Evolutionary conservation across 2,797 vertebrate genomes (phyloP), one percentile per base, ranked within the genome.

Genomic region (Sternarchorhynchus goeldii): DNA sequence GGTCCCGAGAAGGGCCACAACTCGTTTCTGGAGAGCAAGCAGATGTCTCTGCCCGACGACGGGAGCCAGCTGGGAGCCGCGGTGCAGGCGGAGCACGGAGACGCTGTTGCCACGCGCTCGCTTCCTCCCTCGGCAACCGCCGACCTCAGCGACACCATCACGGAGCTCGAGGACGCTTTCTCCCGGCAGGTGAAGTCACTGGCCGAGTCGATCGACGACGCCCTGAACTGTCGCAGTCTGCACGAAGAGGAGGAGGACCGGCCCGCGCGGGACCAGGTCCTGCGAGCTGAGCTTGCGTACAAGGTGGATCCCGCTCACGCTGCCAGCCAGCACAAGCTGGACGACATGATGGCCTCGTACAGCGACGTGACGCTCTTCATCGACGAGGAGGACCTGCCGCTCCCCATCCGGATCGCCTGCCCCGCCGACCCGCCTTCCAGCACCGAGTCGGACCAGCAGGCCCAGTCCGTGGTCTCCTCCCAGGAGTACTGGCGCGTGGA

Each of bases 361-460:
- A 96, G 96, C 0, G 96, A 98, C 0, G 97, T 99, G 68, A 98
- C 97, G 0, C 91, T 99, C 78, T 98, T 96, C 87, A 99, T 99
- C 0, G 97, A 99, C 0, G 97, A 99, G 88, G 97, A 99, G 83
- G 97, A 99, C 83, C 90, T 98, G 74, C 93, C 96, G 20, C 95
- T 96, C 0, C 94, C 96, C 14, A 88, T 94, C 21, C 95, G 94
- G 0, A 90, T 93, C 29, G 92, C 93, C 0, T 94, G 95, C 84
- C 91, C 92, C 0, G 93, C 92, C 71, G 94, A 96, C 32, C 93
- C 93, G 80, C 92, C 94, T 0, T 94, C 95, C 75, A 94, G 95
- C 88, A 93, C 92, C 0, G 95, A 98, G 82, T 95, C 95, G 0
- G 95, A 98, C 82, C 85, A 95, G 87, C 90, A 93, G 55, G 91